phyloP scores from a whole-genome alignment of 2,888 invertebrate genomes.

The Sinopyrophorus schimmeli region DNA sequence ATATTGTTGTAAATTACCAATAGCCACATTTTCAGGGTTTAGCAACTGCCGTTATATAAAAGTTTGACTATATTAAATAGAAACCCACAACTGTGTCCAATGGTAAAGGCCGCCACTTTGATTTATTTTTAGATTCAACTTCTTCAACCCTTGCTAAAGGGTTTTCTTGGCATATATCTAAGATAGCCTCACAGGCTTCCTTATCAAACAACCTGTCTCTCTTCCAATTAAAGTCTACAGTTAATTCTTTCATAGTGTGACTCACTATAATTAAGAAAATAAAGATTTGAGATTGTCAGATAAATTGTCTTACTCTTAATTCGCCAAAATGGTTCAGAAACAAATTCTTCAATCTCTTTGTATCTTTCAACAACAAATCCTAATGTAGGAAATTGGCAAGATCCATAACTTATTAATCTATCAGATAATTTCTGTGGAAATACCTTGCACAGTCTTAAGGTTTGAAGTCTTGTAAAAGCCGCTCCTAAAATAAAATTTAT shows the following conservation, averaged over 20 bases:
- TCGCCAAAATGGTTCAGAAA: conserved; percentile 95
- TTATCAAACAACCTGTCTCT: conserved; percentile 86
- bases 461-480: conserved; percentile 97
- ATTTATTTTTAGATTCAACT: conserved; percentile 85
- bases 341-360: conserved; percentile 87
- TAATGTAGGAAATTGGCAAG: conserved; percentile 99
- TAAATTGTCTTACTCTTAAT: conserved; percentile 75
- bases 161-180: conserved; percentile 78
- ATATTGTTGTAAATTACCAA: too few species aligned
- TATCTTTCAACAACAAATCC: conserved; percentile 99
- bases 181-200: conserved; percentile 76
- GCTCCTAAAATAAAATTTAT: conserved; percentile 85
- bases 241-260: conserved; percentile 74
- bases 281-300: conserved; percentile 3
- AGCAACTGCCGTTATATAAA: too few species aligned
- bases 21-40: too few species aligned
- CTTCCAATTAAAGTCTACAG: conserved; percentile 88
- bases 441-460: conserved; percentile 79
- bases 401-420: conserved; percentile 94
- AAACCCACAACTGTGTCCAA: conserved; percentile 89
- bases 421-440: conserved; percentile 75
- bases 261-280: conserved; percentile 62
- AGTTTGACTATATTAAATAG: too few species aligned
- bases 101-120: conserved; percentile 94
- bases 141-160: conserved; percentile 74